Percentiles rank a stretch among this genome's conserved stretches.
Evolutionary conservation across 2,888 invertebrate species (phyloP).

Genomic region (Andrena dorsata): DNA sequence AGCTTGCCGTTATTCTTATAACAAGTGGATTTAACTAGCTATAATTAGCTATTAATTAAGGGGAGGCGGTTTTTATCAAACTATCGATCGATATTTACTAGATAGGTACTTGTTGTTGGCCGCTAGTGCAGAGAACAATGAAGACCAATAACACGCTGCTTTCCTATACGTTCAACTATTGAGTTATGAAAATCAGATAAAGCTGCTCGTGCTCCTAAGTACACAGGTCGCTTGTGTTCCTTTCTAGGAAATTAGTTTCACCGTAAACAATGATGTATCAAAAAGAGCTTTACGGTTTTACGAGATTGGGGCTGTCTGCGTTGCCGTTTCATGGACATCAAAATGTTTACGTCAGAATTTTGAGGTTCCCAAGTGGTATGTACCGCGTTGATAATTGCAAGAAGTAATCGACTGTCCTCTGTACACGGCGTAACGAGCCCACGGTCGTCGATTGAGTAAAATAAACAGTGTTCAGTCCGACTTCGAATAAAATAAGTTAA

Average conservation of each 20-base stretch:
- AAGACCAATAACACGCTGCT: not conserved
- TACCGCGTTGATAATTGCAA: not conserved
- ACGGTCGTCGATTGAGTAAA: not conserved
- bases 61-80: slow-evolving; percentile 23
- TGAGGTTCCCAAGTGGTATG: not conserved
- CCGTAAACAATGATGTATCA: too few species aligned
- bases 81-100: slow-evolving; percentile 21
- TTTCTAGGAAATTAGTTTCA: too few species aligned
- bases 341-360: not conserved
- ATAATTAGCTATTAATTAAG: slow-evolving; percentile 66
- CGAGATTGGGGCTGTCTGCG: not conserved
- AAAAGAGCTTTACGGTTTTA: not conserved
- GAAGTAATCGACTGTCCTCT: not conserved
- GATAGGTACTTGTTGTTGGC: not conserved
- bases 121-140: not conserved
- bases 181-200: not conserved
- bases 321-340: not conserved
- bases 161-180: not conserved
- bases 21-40: slow-evolving; percentile 49
- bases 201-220: not conserved
- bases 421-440: not conserved
- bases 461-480: not conserved
- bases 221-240: too few species aligned
- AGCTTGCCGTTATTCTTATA: slow-evolving; percentile 59
- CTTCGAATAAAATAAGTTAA: not conserved